Evolutionary conservation across 2,888 invertebrate genomes (phyloP).

Genomic region (Spodoptera littoralis): DNA sequence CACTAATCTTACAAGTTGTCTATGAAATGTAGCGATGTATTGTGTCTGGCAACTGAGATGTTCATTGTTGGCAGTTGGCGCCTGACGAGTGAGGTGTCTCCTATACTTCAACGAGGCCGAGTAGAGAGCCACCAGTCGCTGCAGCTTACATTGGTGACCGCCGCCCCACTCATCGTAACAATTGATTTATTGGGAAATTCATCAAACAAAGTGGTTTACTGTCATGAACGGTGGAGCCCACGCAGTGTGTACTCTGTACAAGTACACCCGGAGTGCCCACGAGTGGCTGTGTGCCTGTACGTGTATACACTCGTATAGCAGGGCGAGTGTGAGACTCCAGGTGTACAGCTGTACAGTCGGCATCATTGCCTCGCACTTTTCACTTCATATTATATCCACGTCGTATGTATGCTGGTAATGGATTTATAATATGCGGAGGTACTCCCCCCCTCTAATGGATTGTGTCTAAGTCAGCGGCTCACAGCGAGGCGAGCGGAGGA

Average conservation of each 20-base stretch:
- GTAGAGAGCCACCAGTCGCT: background rate
- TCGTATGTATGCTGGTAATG: constrained; percentile 42
- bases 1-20: no score
- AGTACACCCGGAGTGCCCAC: no score
- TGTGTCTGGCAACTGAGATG: no score
- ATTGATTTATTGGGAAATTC: constrained; percentile 26
- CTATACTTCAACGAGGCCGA: no score
- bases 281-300: no score
- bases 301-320: no score
- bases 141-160: no score
- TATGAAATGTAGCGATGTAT: no score
- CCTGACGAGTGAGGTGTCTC: no score
- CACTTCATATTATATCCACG: constrained; percentile 29
- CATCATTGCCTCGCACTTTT: constrained; percentile 34
- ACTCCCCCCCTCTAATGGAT: constrained; percentile 26
- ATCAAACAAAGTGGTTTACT: constrained; percentile 1
- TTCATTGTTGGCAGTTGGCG: background rate
- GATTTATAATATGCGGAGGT: constrained; percentile 53
- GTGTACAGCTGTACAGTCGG: constrained; percentile 14
- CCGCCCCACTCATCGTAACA: constrained; percentile 11
- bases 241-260: no score
- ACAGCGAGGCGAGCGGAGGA: no score
- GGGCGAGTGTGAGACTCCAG: background rate
- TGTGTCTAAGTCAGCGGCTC: constrained; percentile 35
- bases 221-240: no score